Conservation (phyloP, 2,888 invertebrate species). For the Aplocera efformata region DNA sequence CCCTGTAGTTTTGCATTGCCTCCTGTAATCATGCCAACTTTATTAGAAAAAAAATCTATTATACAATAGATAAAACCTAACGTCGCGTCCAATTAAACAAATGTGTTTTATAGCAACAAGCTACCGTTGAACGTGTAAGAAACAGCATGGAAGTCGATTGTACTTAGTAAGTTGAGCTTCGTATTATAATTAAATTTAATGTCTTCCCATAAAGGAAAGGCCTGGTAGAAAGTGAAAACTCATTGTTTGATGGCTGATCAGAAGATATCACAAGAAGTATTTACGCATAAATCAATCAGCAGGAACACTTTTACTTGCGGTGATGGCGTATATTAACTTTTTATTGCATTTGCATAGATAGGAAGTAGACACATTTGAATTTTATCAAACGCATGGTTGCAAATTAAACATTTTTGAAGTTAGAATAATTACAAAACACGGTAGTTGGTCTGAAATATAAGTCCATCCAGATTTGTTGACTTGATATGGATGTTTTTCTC, state of each 20-base stretch:
- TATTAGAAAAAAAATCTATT: background rate
- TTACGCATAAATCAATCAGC: constrained; percentile 22
- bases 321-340: constrained; percentile 20
- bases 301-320: constrained; percentile 32
- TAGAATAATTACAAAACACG: too few relatives aligned
- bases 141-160: too few relatives aligned
- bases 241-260: constrained; percentile 33
- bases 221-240: constrained; percentile 31
- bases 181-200: constrained; percentile 5
- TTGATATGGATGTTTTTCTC: too few relatives aligned
- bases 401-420: too few relatives aligned
- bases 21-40: constrained; percentile 79
- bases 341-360: constrained; percentile 21
- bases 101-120: too few relatives aligned
- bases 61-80: too few relatives aligned
- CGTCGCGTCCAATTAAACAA: too few relatives aligned
- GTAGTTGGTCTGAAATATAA: too few relatives aligned
- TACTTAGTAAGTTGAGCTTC: background rate
- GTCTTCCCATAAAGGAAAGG: constrained; percentile 25
- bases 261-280: constrained; percentile 32
- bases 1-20: constrained; percentile 90
- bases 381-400: constrained; percentile 1
- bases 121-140: too few relatives aligned
- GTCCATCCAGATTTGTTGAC: too few relatives aligned
- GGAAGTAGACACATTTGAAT: constrained; percentile 3